Percentiles rank a stretch among this genome's conserved stretches.
These are phyloP conservation scores for Dastarcus helophoroides DNA, from an alignment of 2,888 invertebrate species.

Conservation along the genomic window DNA sequence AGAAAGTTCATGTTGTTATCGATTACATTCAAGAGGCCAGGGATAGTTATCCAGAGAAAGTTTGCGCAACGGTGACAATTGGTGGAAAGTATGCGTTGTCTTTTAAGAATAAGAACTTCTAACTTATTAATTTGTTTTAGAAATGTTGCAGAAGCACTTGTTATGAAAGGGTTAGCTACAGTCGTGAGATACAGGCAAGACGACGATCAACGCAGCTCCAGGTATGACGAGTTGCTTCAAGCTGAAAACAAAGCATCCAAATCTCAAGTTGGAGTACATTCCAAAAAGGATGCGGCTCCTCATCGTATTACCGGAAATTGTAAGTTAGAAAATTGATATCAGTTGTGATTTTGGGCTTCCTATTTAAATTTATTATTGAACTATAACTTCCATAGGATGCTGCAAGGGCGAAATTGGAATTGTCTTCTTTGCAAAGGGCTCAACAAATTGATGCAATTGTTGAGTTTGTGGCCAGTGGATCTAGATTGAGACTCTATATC, in stretches of 20 bases:
- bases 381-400: conserved; percentile 47
- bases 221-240: conserved; percentile 83
- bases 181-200: conserved; percentile 91
- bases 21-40: conserved; percentile 96
- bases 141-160: conserved; percentile 89
- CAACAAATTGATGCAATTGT: conserved; percentile 85
- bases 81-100: conserved; percentile 57
- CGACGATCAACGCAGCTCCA: conserved; percentile 89
- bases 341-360: no score
- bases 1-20: conserved; percentile 81
- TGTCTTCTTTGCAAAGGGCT: conserved; percentile 86
- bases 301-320: conserved; percentile 79
- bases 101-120: conserved; percentile 11
- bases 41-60: conserved; percentile 89
- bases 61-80: conserved; percentile 82
- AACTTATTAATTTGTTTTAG: conserved; percentile 37
- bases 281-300: conserved; percentile 75
- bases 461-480: conserved; percentile 95
- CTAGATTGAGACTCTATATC: conserved; percentile 83
- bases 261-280: conserved; percentile 68
- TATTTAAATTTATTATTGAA: conserved; percentile 5
- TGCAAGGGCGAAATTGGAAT: conserved; percentile 78
- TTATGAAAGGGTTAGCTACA: conserved; percentile 82
- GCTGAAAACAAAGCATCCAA: conserved; percentile 92
- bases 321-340: conserved; percentile 23